Base-by-base conservation (phyloP, 2,797 vertebrate species). In the Benthosema pterotum region DNA sequence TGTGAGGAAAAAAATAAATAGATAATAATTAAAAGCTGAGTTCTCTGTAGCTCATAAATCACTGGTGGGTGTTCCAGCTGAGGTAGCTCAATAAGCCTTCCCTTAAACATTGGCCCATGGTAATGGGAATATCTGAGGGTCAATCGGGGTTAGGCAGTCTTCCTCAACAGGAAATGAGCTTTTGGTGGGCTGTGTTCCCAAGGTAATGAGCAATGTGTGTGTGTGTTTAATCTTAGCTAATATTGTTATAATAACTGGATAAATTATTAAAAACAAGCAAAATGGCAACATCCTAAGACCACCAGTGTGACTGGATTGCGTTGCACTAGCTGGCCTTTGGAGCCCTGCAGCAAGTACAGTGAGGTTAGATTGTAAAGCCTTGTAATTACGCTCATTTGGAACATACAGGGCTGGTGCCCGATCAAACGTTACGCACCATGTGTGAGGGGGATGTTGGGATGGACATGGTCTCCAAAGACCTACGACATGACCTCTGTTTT, bases 211-310 rank as follows among this genome's bases (percentile, higher is more conserved):
- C 85, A 87, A 77, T 83, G 85, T 89, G 76, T 82, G 80, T 79
- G 86, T 91, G 88, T 92, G 89, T 93, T 93, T 93, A 93, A 93
- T 93, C 89, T 91, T 83, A 83, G 92, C 92, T 93, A 94, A 93
- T 94, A 93, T 92, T 92, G 91, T 92, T 93, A 93, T 91, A 93
- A 94, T 93, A 93, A 93, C 89, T 82, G 72, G 87, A 92, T 93
- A 86, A 94, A 94, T 93, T 92, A 94, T 94, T 94, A 89, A 93
- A 94, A 93, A 93, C 90, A 93, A 92, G 89, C 86, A 91, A 88
- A n/a, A 90, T 90, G 75, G 84, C 79, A 82, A 87, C 90, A 88
- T 76, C 87, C 60, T 75, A 73, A 86, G 84, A 89, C 89, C 88
- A 91, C 87, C 89, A 77, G 52, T 76, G 84, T 68, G 74, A 73